A percentile compares a stretch with the other conserved stretches of the same genome.
These are phyloP conservation scores for Stenoptilia bipunctidactyla DNA, from an alignment of 2,888 invertebrate species.

Conservation along the genomic window DNA sequence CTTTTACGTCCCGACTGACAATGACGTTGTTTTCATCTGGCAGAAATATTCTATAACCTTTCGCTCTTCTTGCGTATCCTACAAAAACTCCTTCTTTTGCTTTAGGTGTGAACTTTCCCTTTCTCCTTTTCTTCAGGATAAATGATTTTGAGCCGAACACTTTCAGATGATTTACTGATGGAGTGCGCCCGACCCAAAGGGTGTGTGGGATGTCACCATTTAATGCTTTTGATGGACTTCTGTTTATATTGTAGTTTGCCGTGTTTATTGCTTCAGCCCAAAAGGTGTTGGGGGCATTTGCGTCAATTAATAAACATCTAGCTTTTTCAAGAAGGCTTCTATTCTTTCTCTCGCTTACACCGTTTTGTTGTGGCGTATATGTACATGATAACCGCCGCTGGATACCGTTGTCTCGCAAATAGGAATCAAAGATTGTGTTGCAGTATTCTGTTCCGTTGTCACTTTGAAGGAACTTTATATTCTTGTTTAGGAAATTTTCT, in stretches of 20 bases:
- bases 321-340: background rate
- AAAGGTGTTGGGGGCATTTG: background rate
- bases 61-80: background rate
- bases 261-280: conserved; percentile 1
- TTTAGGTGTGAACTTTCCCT: background rate
- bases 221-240: background rate
- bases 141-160: background rate
- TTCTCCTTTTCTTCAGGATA: background rate
- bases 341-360: background rate
- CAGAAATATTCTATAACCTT: background rate
- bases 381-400: background rate
- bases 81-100: background rate
- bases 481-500: background rate
- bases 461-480: background rate
- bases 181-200: background rate
- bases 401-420: background rate
- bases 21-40: background rate
- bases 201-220: background rate
- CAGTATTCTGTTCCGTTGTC: background rate
- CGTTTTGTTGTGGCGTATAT: conserved; percentile 4
- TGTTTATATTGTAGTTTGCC: background rate
- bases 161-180: background rate
- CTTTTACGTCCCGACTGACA: background rate
- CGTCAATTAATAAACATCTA: background rate
- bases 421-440: background rate